Evolutionary conservation across 1,140 invertebrate species (phyloP).

Genomic region (Macrosteles quadrilineatus): DNA sequence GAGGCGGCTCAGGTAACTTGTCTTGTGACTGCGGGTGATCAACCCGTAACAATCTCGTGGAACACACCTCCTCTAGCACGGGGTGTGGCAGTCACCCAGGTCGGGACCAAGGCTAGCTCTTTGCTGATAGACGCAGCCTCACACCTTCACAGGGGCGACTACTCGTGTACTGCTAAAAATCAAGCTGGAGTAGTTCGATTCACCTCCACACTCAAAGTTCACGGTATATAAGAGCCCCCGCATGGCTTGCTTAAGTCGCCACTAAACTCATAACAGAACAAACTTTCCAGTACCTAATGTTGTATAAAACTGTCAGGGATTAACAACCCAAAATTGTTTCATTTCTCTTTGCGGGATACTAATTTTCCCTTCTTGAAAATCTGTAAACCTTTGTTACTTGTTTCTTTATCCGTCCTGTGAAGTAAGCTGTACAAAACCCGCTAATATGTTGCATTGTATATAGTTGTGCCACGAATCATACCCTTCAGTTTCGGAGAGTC

Average conservation of each 20-base stretch:
- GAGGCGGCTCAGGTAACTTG: conserved; percentile 50
- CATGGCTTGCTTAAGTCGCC: background rate
- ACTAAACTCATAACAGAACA: background rate
- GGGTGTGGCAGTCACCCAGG: conserved; percentile 40
- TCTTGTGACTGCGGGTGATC: conserved; percentile 49
- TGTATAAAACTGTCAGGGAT: background rate
- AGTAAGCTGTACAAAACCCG: background rate
- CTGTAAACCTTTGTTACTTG: background rate
- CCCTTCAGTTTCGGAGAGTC: conserved; percentile 66
- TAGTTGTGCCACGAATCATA: conserved; percentile 66
- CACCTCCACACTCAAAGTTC: conserved; percentile 65
- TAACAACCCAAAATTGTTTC: background rate
- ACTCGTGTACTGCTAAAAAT: conserved; percentile 74
- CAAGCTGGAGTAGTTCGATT: conserved; percentile 68
- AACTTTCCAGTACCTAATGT: background rate
- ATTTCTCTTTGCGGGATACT: background rate
- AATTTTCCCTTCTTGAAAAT: background rate
- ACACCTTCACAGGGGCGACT: conserved; percentile 62
- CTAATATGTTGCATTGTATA: conserved; percentile 35
- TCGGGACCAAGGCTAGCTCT: conserved; percentile 46
- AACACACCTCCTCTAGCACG: conserved; percentile 26
- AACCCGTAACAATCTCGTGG: conserved; percentile 46
- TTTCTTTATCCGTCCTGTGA: background rate
- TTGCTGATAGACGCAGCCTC: conserved; percentile 70
- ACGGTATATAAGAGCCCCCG: conserved; percentile 54